A percentile compares a stretch with the other conserved stretches of the same genome.
These are phyloP conservation scores for Hoplias malabaricus DNA, from an alignment of 2,113 vertebrate genomes.

Conservation along the genomic window DNA sequence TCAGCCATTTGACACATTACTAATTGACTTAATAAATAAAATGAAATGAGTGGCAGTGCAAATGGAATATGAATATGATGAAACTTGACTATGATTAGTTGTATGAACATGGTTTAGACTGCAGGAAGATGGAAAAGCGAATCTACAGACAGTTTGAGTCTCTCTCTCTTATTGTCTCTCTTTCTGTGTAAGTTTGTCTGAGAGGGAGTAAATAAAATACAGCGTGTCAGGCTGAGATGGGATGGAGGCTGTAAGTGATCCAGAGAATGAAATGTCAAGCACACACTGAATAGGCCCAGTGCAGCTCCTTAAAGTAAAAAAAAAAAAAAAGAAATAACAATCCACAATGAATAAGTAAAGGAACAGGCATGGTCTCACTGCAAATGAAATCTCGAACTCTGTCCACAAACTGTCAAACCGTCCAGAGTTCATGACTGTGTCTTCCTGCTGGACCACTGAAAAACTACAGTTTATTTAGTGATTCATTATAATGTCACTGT, in stretches of 20 bases:
- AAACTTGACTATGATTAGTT: too few species aligned
- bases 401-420: slow-evolving; percentile 31
- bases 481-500: slow-evolving; percentile 9
- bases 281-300: slow-evolving; percentile 42
- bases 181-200: slow-evolving; percentile 38
- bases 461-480: slow-evolving; percentile 25
- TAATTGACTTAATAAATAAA: too few species aligned
- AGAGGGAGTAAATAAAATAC: slow-evolving; percentile 72
- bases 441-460: slow-evolving; percentile 27
- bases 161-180: not conserved
- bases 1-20: too few species aligned
- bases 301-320: slow-evolving; percentile 34
- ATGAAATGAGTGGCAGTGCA: too few species aligned
- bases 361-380: not conserved
- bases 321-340: slow-evolving; percentile 30
- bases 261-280: slow-evolving; percentile 62
- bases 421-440: slow-evolving; percentile 29
- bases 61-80: too few species aligned
- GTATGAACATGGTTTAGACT: too few species aligned
- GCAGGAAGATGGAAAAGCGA: not conserved
- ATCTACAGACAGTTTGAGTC: not conserved
- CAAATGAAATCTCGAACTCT: slow-evolving; percentile 47
- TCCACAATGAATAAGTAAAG: slow-evolving; percentile 45
- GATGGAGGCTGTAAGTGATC: slow-evolving; percentile 59
- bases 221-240: slow-evolving; percentile 53